Evolutionary conservation across 1,140 invertebrate genomes (phyloP), one percentile per base, ranked within the genome.

Genomic region (Brachionus plicatilis): DNA sequence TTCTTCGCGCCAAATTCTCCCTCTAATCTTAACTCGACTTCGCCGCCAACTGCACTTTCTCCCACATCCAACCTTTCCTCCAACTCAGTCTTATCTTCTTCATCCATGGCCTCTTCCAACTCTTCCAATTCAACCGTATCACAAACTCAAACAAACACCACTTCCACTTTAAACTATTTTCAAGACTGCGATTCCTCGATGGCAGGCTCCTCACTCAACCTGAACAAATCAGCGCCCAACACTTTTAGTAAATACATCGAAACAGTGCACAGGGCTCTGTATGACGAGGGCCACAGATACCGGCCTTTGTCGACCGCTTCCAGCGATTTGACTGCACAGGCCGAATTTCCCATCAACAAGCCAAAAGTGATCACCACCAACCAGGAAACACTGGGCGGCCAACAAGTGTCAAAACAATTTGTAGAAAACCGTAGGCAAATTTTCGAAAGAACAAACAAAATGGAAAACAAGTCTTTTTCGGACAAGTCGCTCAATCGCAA

Each of bases 211-310:
- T 76, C 72, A 1, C 53, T 76, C 33, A 76, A 76, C 24, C 47
- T 76, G 3, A 76, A 76, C 33, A 76, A 76, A 76, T 47, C 70
- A 3, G n/a, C 76, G 0, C 76, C 79, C 2, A 43, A 27, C 17
- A 65, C 43, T 17, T 83, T 83, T 56, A 68, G 47, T 41, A 83
- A 83, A 45, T 83, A 83, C 29, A 83, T 83, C 33, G 82, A 83
- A 29, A 45, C 65, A 33, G 82, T 83, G 1, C 82, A 83, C 17
- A 45, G 33, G 43, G 82, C 82, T 37, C 37, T 83, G 33, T 37
- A 80, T 27, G 50, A 37, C 8, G 45, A 76, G n/a, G 3, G 29
- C 4, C 33, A 75, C n/a, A 1, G 70, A 45, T 75, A 75, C 27
- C 9, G 37, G 5, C 43, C 70, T 20, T 45, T 75, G 43, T 76